Base-by-base conservation (phyloP, 2,797 vertebrate genomes). In the Falco rusticolus region DNA sequence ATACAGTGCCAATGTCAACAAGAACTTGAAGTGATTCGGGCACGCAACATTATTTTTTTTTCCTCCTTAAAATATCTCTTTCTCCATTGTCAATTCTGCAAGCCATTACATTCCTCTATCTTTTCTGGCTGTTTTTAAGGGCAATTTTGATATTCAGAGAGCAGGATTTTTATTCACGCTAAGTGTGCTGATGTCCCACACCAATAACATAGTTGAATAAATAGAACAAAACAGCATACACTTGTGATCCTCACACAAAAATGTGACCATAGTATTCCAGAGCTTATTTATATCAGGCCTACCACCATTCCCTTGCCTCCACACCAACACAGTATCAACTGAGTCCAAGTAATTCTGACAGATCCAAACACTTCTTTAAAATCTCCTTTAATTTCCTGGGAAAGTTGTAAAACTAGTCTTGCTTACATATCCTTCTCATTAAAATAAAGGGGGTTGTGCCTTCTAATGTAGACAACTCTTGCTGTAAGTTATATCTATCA, bases 1-100 rank as follows among this genome's bases (percentile, higher is more conserved):
- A 74, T 43, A 61, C 41, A 64, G 19, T 34, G 88, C 88, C 95
- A 96, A 80, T 25, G 28, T 87, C 94, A 92, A 94, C 77, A 90
- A 82, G 75, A 93, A 93, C 56, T 77, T 94, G 19, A 95, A 85
- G 39, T 45, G 71, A 95, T 92, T 68, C 1, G 37, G 56, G 61
- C 85, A 93, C 7, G 3, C 26, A 72, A n/a, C 64, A 61, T 48
- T 76, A 50, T 83, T 79, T 63, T 83, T 63, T 81, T 53, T 28
- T 41, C 10, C 29, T 80, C 70, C 74, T 84, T 90, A 80, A 92
- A 89, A 90, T 41, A 70, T 33, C n/a, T 85, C 37, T 28, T 87
- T 87, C n/a, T 87, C 33, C 33, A 31, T 6, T 81, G 75, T 79
- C 64, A 90, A 10, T 65, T 89, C 68, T 71, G n/a, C 41, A 6